These are phyloP conservation scores for Narcine bancroftii DNA, from an alignment of 2,113 vertebrate species.

Conservation along the genomic window DNA sequence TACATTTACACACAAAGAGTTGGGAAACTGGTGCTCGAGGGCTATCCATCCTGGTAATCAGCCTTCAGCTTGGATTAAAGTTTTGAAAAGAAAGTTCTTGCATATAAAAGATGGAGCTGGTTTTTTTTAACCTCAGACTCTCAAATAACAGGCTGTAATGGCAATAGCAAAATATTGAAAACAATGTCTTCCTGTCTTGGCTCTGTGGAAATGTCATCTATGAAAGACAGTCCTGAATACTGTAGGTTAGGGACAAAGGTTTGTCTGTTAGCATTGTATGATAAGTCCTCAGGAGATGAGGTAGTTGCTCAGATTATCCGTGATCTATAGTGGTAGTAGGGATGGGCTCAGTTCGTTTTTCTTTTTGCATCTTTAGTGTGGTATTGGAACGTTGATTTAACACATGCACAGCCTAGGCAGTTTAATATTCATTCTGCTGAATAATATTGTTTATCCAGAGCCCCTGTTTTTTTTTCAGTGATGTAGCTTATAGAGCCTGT, in stretches of 20 bases:
- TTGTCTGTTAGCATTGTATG: neutral
- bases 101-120: neutral
- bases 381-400: neutral
- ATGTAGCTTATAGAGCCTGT: too few species aligned
- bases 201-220: neutral
- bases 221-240: neutral
- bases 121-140: neutral
- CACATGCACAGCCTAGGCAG: neutral
- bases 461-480: too few species aligned
- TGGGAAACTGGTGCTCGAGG: neutral
- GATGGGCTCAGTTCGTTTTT: neutral
- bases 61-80: neutral
- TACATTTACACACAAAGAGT: neutral
- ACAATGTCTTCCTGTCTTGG: neutral
- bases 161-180: neutral
- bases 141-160: neutral
- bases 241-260: neutral
- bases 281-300: neutral
- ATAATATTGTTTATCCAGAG: neutral
- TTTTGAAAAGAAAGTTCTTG: neutral
- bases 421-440: neutral
- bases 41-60: neutral
- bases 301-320: neutral
- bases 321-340: neutral
- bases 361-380: neutral